Conservation (phyloP, 2,797 vertebrate species). For the Rhyacichthys aspro region DNA sequence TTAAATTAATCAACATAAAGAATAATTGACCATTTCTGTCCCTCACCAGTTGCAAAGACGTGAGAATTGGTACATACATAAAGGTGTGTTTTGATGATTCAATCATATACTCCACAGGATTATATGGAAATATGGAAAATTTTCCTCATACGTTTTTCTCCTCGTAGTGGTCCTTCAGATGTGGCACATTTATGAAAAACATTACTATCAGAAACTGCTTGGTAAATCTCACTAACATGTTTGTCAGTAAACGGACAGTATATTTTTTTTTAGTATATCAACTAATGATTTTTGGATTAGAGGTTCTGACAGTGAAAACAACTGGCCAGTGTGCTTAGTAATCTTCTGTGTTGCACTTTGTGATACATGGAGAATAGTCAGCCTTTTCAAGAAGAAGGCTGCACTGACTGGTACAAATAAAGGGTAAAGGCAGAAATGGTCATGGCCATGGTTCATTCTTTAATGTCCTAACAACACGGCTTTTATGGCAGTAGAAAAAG, state of each 20-base stretch:
- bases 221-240: too few species aligned
- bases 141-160: neutral
- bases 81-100: constrained; percentile 4
- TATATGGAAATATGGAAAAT: constrained; percentile 15
- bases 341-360: constrained; percentile 27
- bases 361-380: constrained; percentile 27
- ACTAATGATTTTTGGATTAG: constrained; percentile 3
- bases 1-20: too few species aligned
- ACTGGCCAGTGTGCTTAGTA: constrained; percentile 4
- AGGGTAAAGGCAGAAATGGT: too few species aligned
- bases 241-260: too few species aligned
- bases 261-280: constrained; percentile 10
- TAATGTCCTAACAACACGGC: too few species aligned
- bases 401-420: too few species aligned
- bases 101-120: constrained; percentile 5
- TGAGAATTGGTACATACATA: constrained; percentile 12
- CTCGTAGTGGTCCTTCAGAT: too few species aligned
- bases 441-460: too few species aligned
- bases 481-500: too few species aligned
- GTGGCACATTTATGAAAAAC: too few species aligned
- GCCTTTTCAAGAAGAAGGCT: constrained; percentile 26
- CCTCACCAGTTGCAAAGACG: too few species aligned
- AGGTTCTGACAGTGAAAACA: constrained; percentile 18
- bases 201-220: too few species aligned
- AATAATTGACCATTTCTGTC: constrained; percentile 6